Conservation (phyloP, 2,113 vertebrate genomes). For the Platichthys stellatus region DNA sequence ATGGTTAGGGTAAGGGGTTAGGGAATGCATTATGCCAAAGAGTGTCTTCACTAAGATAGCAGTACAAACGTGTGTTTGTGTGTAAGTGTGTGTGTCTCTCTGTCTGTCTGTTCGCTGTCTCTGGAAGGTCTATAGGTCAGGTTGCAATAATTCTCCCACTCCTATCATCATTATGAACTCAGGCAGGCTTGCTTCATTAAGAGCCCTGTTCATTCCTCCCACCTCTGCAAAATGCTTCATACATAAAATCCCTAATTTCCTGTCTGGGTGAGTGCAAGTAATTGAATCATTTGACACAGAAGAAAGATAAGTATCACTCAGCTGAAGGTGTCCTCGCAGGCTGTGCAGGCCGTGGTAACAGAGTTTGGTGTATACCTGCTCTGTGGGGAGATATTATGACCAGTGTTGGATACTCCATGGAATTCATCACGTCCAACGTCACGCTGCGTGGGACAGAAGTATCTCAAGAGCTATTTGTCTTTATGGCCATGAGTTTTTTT, state of each 20-base stretch:
- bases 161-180: constrained; percentile 69
- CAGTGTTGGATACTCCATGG: neutral
- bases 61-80: too few relatives aligned
- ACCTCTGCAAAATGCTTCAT: constrained; percentile 72
- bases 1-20: too few relatives aligned
- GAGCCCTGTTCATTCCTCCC: constrained; percentile 64
- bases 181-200: constrained; percentile 71
- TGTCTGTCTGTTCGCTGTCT: neutral
- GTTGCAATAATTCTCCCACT: constrained; percentile 44
- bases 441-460: neutral
- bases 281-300: constrained; percentile 79
- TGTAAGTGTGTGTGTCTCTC: neutral
- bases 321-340: constrained; percentile 39
- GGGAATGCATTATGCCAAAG: too few relatives aligned
- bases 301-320: constrained; percentile 66
- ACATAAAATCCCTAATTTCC: constrained; percentile 81
- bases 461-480: neutral
- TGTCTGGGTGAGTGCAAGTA: constrained; percentile 76
- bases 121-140: constrained; percentile 47
- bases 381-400: neutral
- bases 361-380: constrained; percentile 5
- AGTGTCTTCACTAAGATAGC: too few relatives aligned
- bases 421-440: neutral
- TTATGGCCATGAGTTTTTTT: too few relatives aligned
- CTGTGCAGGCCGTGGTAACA: constrained; percentile 23